phyloP scores from a whole-genome alignment of 64 coral and sea anemone species.

The Stylophora pistillata region DNA sequence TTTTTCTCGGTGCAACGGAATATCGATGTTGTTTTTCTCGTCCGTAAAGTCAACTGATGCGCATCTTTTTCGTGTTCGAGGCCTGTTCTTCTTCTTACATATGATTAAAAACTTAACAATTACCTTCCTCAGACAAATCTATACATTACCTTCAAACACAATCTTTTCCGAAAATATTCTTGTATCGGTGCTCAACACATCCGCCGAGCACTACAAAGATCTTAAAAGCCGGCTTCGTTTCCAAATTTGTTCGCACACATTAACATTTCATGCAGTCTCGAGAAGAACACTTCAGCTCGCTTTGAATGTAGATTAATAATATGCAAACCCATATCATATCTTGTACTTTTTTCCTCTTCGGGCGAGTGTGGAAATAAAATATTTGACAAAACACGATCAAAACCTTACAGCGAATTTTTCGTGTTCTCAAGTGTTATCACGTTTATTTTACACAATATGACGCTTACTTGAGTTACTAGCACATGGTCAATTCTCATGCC shows the following conservation, averaged over 20 bases:
- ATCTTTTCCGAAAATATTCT: neutral
- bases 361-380: neutral
- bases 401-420: neutral
- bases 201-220: neutral
- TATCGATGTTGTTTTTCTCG: neutral
- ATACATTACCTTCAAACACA: neutral
- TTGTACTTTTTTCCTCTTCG: neutral
- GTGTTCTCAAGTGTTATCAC: neutral
- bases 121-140: neutral
- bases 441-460: constrained; percentile 4
- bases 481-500: constrained; percentile 12
- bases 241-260: constrained; percentile 16
- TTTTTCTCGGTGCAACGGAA: neutral
- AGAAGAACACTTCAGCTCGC: constrained; percentile 7
- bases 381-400: neutral
- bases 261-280: constrained; percentile 12
- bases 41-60: neutral
- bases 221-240: constrained; percentile 7
- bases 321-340: neutral
- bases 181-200: neutral
- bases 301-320: neutral
- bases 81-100: neutral
- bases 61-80: neutral
- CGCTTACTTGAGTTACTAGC: neutral
- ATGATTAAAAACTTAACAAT: neutral